A percentile compares a stretch with the other conserved stretches of the same genome.
These are phyloP conservation scores for Oreochromis tanganicae DNA, from an alignment of 2,113 vertebrate genomes.

Conservation along the genomic window DNA sequence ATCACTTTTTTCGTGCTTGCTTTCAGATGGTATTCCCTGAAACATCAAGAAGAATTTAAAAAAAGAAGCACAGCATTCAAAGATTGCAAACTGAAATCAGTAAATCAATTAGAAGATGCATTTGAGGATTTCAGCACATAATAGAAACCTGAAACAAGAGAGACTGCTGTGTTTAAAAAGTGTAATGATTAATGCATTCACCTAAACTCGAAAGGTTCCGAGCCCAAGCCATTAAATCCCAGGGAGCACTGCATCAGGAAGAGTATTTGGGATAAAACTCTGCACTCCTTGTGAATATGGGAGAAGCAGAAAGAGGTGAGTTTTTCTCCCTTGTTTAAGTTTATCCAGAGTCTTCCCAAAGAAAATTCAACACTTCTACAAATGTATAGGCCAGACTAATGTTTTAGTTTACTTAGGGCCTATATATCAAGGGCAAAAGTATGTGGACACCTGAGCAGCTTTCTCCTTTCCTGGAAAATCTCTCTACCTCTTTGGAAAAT, in stretches of 20 bases:
- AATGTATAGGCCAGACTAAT: not conserved
- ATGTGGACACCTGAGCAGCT: not conserved
- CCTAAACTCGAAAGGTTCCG: not conserved
- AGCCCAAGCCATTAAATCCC: not conserved
- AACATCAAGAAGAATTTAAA: not conserved
- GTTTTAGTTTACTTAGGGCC: not conserved
- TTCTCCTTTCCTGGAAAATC: not conserved
- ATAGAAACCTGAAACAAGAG: constrained; percentile 1
- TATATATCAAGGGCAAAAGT: not conserved
- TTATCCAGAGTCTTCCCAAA: not conserved
- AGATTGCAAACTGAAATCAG: constrained; percentile 22
- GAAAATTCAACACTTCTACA: not conserved
- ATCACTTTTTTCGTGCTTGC: not conserved
- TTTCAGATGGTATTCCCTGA: not conserved
- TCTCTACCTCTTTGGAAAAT: not conserved
- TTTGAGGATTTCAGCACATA: not conserved
- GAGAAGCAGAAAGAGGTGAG: not conserved
- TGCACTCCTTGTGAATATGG: not conserved
- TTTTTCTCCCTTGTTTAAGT: not conserved
- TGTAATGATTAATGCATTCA: not conserved
- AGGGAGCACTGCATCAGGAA: not conserved
- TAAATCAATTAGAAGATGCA: constrained; percentile 24
- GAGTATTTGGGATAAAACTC: not conserved
- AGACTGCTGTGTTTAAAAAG: not conserved
- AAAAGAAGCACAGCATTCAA: not conserved